A percentile compares a stretch with the other conserved stretches of the same genome.
Conservation (phyloP, 2,888 invertebrate genomes). For the Catocala fraxini region DNA sequence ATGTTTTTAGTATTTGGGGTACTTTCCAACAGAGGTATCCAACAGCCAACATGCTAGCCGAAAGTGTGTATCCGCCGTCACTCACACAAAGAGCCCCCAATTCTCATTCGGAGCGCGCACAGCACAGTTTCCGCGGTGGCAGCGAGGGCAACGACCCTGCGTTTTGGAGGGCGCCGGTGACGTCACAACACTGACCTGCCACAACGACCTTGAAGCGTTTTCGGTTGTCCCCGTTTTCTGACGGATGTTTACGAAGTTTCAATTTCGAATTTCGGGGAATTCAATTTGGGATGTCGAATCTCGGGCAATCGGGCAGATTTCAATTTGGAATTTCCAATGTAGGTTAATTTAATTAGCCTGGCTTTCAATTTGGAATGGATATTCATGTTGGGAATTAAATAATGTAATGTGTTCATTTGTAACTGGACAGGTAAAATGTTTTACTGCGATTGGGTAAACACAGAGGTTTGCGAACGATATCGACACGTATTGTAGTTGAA, state of each 20-base stretch:
- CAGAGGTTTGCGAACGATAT: no score
- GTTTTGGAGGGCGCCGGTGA: constrained; percentile 85
- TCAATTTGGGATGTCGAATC: constrained; percentile 26
- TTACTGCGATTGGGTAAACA: no score
- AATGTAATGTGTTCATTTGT: no score
- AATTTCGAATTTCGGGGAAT: constrained; percentile 25
- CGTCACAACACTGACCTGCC: constrained; percentile 84
- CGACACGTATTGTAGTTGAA: no score
- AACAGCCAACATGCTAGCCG: constrained; percentile 20
- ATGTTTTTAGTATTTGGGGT: no score
- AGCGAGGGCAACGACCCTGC: constrained; percentile 78
- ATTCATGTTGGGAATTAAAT: no score
- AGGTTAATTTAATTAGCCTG: no score
- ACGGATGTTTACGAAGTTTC: constrained; percentile 43
- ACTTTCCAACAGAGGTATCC: neutral
- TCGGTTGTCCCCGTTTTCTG: constrained; percentile 69
- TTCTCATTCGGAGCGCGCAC: constrained; percentile 85
- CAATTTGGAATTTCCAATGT: constrained; percentile 8
- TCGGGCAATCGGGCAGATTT: neutral
- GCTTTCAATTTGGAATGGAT: neutral
- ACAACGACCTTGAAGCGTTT: constrained; percentile 79
- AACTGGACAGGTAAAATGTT: no score
- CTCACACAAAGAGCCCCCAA: constrained; percentile 81
- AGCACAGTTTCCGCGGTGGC: constrained; percentile 84
- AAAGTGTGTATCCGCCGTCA: constrained; percentile 52